phyloP scores from a whole-genome alignment of 2,797 vertebrate species.

The Leptoclinus maculatus region DNA sequence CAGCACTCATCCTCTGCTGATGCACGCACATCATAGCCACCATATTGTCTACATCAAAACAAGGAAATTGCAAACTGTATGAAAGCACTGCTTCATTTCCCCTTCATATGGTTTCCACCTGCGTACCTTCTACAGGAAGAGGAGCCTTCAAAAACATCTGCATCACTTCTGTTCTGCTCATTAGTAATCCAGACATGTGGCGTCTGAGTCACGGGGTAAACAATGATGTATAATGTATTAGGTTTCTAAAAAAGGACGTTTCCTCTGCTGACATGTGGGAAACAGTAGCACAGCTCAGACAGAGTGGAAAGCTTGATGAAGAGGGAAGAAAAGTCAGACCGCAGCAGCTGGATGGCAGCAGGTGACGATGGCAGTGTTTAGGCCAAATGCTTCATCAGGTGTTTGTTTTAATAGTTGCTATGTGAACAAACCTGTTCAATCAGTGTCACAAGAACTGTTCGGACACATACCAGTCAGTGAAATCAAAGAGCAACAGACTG shows the following conservation, averaged over 20 bases:
- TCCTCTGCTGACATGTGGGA: constrained; percentile 44
- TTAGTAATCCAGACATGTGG: constrained; percentile 43
- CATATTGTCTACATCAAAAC: constrained; percentile 21
- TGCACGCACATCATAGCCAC: constrained; percentile 15
- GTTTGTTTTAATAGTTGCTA: not conserved
- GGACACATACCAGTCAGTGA: not conserved
- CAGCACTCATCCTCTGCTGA: constrained; percentile 21
- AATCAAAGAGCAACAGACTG: not conserved
- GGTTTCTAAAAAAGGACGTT: constrained; percentile 27
- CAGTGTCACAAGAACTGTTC: not conserved
- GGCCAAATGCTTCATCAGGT: constrained; percentile 11
- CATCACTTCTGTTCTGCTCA: constrained; percentile 35
- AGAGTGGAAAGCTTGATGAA: constrained; percentile 26
- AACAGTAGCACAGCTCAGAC: constrained; percentile 34
- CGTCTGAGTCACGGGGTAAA: constrained; percentile 32
- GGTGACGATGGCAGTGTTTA: not conserved
- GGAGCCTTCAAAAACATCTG: constrained; percentile 12
- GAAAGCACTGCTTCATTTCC: constrained; percentile 66
- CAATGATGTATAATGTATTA: not conserved
- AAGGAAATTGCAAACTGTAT: constrained; percentile 63
- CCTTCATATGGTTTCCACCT: constrained; percentile 19
- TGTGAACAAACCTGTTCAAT: constrained; percentile 25
- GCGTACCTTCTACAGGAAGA: not conserved
- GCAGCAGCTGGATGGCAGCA: constrained; percentile 21
- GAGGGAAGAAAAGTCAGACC: constrained; percentile 6